Evolutionary conservation across 2,888 invertebrate genomes (phyloP).

Genomic region (Axea sp.): DNA sequence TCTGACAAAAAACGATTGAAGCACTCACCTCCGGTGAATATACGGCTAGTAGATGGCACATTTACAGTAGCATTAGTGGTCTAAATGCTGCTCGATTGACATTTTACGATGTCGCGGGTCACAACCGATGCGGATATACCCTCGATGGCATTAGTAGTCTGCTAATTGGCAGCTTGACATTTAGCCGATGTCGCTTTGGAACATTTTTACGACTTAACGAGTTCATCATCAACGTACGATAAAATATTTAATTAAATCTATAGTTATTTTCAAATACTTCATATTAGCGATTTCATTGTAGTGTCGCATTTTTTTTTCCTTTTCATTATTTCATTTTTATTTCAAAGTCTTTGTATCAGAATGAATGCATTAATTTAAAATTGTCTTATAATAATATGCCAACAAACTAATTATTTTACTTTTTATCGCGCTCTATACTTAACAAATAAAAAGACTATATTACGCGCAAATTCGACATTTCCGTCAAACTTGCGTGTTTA

Average conservation of each 20-base stretch:
- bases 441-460: no score
- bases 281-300: no score
- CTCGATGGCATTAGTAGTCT: conserved; percentile 67
- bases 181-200: conserved; percentile 64
- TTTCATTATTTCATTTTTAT: no score
- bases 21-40: conserved; percentile 48
- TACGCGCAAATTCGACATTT: no score
- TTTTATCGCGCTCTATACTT: no score
- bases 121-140: conserved; percentile 64
- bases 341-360: no score
- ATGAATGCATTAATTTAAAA: no score
- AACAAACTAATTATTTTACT: no score
- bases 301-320: no score
- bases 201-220: conserved; percentile 69
- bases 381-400: no score
- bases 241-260: conserved; percentile 50
- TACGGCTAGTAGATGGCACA: conserved; percentile 41
- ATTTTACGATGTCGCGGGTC: conserved; percentile 72
- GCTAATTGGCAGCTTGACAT: conserved; percentile 74
- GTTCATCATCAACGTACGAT: conserved; percentile 38
- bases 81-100: conserved; percentile 68
- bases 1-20: conserved; percentile 55
- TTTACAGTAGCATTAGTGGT: conserved; percentile 65
- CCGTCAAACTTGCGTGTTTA: no score
- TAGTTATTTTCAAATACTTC: conserved; percentile 26